These are phyloP conservation scores for Tadarida brasiliensis DNA, from an alignment of 2,797 vertebrate species.

Conservation along the genomic window DNA sequence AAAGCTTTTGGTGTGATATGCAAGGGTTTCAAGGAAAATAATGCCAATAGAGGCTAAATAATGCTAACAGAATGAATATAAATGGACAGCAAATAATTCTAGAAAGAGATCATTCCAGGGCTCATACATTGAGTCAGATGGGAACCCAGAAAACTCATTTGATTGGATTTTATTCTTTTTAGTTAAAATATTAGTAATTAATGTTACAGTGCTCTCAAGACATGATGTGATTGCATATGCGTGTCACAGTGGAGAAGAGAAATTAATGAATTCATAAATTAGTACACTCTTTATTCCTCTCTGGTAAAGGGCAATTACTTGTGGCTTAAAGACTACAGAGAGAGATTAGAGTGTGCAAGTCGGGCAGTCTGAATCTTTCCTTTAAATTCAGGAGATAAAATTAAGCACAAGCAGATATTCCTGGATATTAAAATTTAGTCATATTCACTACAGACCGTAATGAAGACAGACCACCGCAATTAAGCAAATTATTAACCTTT, in stretches of 20 bases:
- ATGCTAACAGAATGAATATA: slow-evolving; percentile 37
- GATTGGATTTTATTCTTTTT: slow-evolving; percentile 35
- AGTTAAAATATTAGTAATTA: slow-evolving; percentile 50
- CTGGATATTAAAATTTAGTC: slow-evolving; percentile 48
- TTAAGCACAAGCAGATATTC: not conserved
- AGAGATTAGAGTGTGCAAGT: not conserved
- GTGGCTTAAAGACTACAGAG: slow-evolving; percentile 4
- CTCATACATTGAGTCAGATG: not conserved
- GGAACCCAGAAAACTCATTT: slow-evolving; percentile 2
- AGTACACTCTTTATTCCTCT: not conserved
- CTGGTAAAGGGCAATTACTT: not conserved
- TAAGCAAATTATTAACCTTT: slow-evolving; percentile 44
- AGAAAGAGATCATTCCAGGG: not conserved
- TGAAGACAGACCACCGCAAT: slow-evolving; percentile 17
- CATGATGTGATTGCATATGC: not conserved
- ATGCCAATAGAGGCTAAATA: slow-evolving; percentile 12
- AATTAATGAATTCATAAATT: slow-evolving; percentile 53
- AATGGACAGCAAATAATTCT: slow-evolving; percentile 14
- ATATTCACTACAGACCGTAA: not conserved
- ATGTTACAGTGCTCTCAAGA: slow-evolving; percentile 36
- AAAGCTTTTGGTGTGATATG: not conserved
- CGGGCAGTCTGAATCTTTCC: not conserved
- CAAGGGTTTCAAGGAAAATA: slow-evolving; percentile 40
- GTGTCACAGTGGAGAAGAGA: slow-evolving; percentile 19
- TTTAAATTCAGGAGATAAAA: slow-evolving; percentile 64